Percentiles rank a stretch among this genome's conserved stretches.
Evolutionary conservation across 2,888 invertebrate species (phyloP).

Genomic region (Hypercompe scribonia): DNA sequence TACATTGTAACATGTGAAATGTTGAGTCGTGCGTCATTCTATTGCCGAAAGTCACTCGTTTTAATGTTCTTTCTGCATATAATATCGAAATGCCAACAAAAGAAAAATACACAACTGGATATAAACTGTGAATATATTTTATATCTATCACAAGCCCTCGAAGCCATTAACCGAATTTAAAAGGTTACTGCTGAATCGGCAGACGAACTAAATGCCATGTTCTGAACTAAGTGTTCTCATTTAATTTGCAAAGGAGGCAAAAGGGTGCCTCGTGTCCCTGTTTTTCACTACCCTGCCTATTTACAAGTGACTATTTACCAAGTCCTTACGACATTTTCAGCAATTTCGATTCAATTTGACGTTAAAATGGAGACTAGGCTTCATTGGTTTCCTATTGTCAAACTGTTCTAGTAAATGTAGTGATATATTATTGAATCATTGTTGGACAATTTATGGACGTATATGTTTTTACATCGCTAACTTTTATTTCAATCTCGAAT

Average conservation of each 20-base stretch:
- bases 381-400: constrained; percentile 69
- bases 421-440: constrained; percentile 17
- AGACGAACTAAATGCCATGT: constrained; percentile 35
- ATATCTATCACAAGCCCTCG: constrained; percentile 13
- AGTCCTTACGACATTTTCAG: constrained; percentile 62
- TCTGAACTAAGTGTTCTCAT: constrained; percentile 65
- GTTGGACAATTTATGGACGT: background rate
- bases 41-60: background rate
- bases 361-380: constrained; percentile 76
- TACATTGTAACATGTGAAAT: background rate
- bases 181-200: constrained; percentile 24
- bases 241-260: constrained; percentile 80
- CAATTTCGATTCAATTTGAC: constrained; percentile 83
- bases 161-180: constrained; percentile 25
- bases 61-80: background rate
- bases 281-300: constrained; percentile 72
- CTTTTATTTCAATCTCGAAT: too few relatives aligned
- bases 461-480: background rate
- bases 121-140: constrained; percentile 1
- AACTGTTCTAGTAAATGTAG: constrained; percentile 45
- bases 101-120: background rate
- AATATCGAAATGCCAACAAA: background rate
- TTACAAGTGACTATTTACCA: constrained; percentile 80
- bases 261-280: constrained; percentile 76
- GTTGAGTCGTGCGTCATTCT: background rate